Base-by-base conservation (phyloP, 2,797 vertebrate genomes). In the Enteromius fasciolatus region DNA sequence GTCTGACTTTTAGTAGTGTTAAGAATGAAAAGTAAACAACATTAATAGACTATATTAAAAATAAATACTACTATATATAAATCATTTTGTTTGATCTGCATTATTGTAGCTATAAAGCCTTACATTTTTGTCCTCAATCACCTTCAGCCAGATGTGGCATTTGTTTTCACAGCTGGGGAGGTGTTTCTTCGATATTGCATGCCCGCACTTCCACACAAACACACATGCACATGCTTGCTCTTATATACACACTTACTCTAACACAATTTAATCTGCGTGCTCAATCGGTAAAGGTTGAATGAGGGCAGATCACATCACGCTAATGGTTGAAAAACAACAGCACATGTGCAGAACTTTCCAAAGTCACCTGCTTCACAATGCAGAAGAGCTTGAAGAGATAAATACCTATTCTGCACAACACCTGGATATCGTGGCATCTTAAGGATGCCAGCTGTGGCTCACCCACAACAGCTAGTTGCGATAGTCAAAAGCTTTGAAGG, bases 111-210 rank as follows among this genome's bases (percentile, higher is more conserved):
- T 39, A 39, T 36, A 33, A n/a, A 17, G 10, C 14, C 20, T 64
- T 57, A 57, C 39, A 66, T 57, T 57, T 69, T 46, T 70, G 44
- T 85, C 79, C 70, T 63, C 23, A 33, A 72, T 82, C 78, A 86
- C 81, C 81, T 87, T 87, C 69, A 80, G 63, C 78, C 83, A 83
- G 78, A 85, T 85, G 78, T 73, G 64, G 15, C 63, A 73, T 67
- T 76, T 41, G 54, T 72, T 75, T 76, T 36, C 81, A 82, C 86
- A 86, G 82, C 86, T 84, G 84, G 70, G 66, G 82, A 83, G 84
- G 82, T 76, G 76, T 85, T 85, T 79, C 68, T 69, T 70, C 31
- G 25, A 79, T 83, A 48, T 80, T 46, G 20, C 50, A 77, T 39
- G 8, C 41, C 69, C 20, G 33, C 31, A 5, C 52, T 57, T 7